These are phyloP conservation scores for Neodiprion pinetum DNA, from an alignment of 1,140 invertebrate species.

Conservation along the genomic window DNA sequence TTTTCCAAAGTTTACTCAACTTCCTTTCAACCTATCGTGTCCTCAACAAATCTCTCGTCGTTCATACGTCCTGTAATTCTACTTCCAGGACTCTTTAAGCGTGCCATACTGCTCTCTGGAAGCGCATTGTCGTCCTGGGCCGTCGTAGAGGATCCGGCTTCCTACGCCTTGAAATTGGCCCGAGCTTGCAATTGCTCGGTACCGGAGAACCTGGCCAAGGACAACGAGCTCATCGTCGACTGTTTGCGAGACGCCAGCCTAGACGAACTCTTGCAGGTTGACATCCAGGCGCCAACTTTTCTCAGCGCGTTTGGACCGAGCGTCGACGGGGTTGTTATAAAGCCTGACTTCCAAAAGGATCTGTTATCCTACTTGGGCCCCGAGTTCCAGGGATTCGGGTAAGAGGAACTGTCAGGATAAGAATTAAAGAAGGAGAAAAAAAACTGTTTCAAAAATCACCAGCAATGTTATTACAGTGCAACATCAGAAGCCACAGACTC, in stretches of 20 bases:
- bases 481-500: no score
- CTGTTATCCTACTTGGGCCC: constrained; percentile 73
- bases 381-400: constrained; percentile 71
- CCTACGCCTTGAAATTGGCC: constrained; percentile 85
- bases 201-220: constrained; percentile 76
- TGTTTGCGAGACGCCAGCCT: constrained; percentile 80
- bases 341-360: constrained; percentile 79
- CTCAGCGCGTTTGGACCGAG: constrained; percentile 85
- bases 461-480: constrained; percentile 58
- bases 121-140: constrained; percentile 95
- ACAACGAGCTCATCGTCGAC: constrained; percentile 82
- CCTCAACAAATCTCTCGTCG: no score
- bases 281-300: constrained; percentile 84
- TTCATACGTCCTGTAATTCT: not conserved
- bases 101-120: constrained; percentile 89
- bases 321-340: constrained; percentile 87
- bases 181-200: constrained; percentile 86
- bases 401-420: constrained; percentile 60
- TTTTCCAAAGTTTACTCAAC: no score
- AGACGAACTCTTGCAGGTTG: constrained; percentile 78
- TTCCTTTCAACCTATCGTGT: no score
- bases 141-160: constrained; percentile 86
- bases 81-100: constrained; percentile 81
- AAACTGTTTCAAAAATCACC: constrained; percentile 38
- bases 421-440: constrained; percentile 67